A percentile compares a stretch with the other conserved stretches of the same genome.
Conservation (phyloP, 2,797 vertebrate species). For the Furcifer pardalis region DNA sequence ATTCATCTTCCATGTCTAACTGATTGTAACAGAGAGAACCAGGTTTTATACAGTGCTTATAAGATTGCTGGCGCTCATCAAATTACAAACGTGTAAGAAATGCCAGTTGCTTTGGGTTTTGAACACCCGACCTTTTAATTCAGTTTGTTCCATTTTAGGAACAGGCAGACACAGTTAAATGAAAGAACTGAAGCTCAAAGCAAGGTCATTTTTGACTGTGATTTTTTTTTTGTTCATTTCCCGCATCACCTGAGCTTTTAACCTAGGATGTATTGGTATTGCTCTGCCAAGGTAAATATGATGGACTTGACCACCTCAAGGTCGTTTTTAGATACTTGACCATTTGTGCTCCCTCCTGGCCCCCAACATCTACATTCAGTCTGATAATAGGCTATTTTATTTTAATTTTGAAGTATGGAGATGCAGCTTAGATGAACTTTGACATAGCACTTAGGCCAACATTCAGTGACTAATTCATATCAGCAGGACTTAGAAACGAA, state of each 20-base stretch:
- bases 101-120: constrained; percentile 41
- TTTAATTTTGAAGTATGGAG: constrained; percentile 71
- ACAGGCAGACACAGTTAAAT: constrained; percentile 43
- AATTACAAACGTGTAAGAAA: constrained; percentile 48
- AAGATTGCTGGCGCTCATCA: constrained; percentile 52
- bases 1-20: not conserved
- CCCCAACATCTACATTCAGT: constrained; percentile 47
- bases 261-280: constrained; percentile 44
- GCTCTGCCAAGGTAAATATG: constrained; percentile 52
- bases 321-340: constrained; percentile 59
- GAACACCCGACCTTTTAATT: constrained; percentile 64
- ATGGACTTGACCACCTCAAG: constrained; percentile 66
- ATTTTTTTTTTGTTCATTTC: constrained; percentile 59
- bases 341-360: constrained; percentile 37
- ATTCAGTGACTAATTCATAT: constrained; percentile 71
- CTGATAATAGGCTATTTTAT: constrained; percentile 63
- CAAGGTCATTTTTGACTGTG: constrained; percentile 50
- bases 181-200: constrained; percentile 59
- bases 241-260: constrained; percentile 51
- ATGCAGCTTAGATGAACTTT: constrained; percentile 76
- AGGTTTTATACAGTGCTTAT: constrained; percentile 21
- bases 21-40: not conserved
- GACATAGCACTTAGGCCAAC: constrained; percentile 66
- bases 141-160: constrained; percentile 58
- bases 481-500: constrained; percentile 76